These are phyloP conservation scores for Clepsis dumicolana DNA, from an alignment of 2,888 invertebrate genomes.

Conservation along the genomic window DNA sequence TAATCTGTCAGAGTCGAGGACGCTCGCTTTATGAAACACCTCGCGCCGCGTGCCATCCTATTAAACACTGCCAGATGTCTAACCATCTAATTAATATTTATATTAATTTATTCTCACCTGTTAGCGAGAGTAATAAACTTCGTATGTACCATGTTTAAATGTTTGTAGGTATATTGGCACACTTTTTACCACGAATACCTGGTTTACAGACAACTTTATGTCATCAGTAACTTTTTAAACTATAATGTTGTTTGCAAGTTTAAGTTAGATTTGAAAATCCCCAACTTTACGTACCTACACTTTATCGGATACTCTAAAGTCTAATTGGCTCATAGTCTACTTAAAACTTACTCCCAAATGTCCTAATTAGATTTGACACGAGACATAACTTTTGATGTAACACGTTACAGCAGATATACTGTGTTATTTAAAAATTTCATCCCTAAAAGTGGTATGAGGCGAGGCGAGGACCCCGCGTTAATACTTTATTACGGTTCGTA, in stretches of 20 bases:
- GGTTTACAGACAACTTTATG: background rate
- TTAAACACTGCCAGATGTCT: conserved; percentile 51
- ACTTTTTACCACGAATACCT: background rate
- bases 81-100: conserved; percentile 54
- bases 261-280: conserved; percentile 1
- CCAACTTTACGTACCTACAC: background rate
- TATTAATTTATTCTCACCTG: conserved; percentile 48
- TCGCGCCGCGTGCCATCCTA: conserved; percentile 48
- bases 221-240: background rate
- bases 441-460: conserved; percentile 50
- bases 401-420: background rate
- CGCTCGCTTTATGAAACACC: conserved; percentile 50
- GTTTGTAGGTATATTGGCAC: conserved; percentile 39
- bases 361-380: conserved; percentile 5
- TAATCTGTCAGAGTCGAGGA: conserved; percentile 61
- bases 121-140: conserved; percentile 37
- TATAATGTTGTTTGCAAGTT: conserved; percentile 1
- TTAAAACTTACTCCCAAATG: background rate
- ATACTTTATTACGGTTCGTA: conserved; percentile 72
- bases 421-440: conserved; percentile 42
- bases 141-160: conserved; percentile 40
- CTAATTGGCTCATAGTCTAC: conserved; percentile 12
- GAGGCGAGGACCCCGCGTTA: conserved; percentile 56
- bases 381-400: conserved; percentile 6
- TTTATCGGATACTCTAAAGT: background rate